Percentiles rank a stretch among this genome's conserved stretches.
These are phyloP conservation scores for Atrina japonica DNA, from an alignment of 2,888 invertebrate genomes.

Conservation along the genomic window DNA sequence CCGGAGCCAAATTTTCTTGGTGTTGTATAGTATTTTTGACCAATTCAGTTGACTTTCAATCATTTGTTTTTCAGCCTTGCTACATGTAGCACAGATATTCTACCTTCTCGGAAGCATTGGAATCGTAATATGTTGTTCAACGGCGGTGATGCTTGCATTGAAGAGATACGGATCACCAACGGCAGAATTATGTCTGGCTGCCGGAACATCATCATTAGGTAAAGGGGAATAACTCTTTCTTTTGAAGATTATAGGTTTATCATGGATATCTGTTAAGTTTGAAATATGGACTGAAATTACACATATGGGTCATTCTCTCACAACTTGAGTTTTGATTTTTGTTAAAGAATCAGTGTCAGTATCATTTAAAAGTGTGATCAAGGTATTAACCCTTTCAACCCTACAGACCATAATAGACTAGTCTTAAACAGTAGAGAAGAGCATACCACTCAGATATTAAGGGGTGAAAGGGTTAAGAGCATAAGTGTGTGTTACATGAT, in stretches of 20 bases:
- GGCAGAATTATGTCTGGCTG: slow-evolving; percentile 64
- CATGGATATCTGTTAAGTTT: background rate
- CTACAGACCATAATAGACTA: too few relatives aligned
- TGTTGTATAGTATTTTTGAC: background rate
- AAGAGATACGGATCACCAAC: slow-evolving; percentile 60
- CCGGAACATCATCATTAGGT: slow-evolving; percentile 58
- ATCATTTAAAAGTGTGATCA: too few relatives aligned
- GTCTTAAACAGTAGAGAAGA: too few relatives aligned
- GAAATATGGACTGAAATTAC: background rate
- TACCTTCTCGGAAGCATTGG: slow-evolving; percentile 51
- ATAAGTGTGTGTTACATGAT: too few relatives aligned
- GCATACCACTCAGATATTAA: too few relatives aligned
- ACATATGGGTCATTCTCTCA: too few relatives aligned
- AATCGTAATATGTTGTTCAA: slow-evolving; percentile 49
- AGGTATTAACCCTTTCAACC: too few relatives aligned
- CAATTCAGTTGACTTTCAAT: background rate
- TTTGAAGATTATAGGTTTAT: background rate
- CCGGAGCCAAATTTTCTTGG: too few relatives aligned
- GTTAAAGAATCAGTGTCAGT: too few relatives aligned
- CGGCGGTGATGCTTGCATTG: slow-evolving; percentile 54
- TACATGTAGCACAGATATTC: slow-evolving; percentile 53
- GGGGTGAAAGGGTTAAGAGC: too few relatives aligned
- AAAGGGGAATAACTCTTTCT: slow-evolving; percentile 7
- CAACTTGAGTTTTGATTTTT: too few relatives aligned
- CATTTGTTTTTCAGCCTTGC: slow-evolving; percentile 42